Evolutionary conservation across 2,888 invertebrate genomes (phyloP).

Genomic region (Helicoverpa assulta): DNA sequence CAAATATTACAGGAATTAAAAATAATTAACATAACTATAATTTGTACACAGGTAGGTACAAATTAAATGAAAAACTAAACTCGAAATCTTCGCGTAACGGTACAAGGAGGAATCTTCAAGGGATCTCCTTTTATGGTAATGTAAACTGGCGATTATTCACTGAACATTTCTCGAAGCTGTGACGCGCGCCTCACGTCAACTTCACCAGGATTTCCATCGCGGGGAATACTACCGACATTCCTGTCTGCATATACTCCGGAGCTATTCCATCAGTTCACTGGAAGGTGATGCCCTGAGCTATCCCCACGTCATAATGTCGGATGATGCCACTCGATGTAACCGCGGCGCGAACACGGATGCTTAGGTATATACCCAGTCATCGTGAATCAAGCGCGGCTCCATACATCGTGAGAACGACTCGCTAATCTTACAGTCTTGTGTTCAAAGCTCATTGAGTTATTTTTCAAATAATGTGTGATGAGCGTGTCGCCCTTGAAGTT

Average conservation of each 20-base stretch:
- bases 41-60: no score
- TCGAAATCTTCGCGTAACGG: neutral
- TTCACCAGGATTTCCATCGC: constrained; percentile 11
- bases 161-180: constrained; percentile 12
- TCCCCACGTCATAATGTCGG: neutral
- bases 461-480: constrained; percentile 16
- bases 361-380: constrained; percentile 19
- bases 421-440: constrained; percentile 5
- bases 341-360: constrained; percentile 23
- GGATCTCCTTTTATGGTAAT: constrained; percentile 2
- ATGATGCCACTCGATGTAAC: constrained; percentile 20
- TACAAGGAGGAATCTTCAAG: neutral
- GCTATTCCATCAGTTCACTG: constrained; percentile 16
- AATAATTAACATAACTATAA: no score
- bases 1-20: no score
- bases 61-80: neutral
- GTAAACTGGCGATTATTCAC: constrained; percentile 26
- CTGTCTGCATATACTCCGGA: constrained; percentile 13
- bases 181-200: constrained; percentile 32
- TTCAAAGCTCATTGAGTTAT: constrained; percentile 1
- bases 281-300: constrained; percentile 16
- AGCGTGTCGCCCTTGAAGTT: neutral
- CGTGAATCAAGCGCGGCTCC: constrained; percentile 15
- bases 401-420: constrained; percentile 1
- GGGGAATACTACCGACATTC: constrained; percentile 23